phyloP scores from a whole-genome alignment of 2,888 invertebrate species.

The Pristionchus entomophagus region DNA sequence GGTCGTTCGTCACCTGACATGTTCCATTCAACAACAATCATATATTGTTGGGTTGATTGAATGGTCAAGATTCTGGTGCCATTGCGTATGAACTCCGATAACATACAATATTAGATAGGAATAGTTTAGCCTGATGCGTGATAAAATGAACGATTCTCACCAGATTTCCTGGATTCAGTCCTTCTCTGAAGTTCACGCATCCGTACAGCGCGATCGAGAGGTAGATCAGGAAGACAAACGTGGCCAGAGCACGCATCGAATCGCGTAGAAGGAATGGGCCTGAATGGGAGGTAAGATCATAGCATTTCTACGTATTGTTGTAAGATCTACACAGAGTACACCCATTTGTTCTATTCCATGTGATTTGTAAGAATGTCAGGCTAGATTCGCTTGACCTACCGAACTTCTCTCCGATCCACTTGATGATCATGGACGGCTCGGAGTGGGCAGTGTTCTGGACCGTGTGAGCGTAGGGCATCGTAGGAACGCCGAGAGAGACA shows the following conservation, averaged over 20 bases:
- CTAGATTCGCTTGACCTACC: constrained; percentile 23
- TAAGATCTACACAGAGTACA: too few species aligned
- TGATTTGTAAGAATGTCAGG: too few species aligned
- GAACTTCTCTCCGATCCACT: constrained; percentile 44
- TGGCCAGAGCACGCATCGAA: constrained; percentile 57
- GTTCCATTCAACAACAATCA: too few species aligned
- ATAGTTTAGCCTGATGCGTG: too few species aligned
- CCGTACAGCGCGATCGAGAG: constrained; percentile 60
- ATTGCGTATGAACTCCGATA: too few species aligned
- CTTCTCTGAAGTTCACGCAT: constrained; percentile 79
- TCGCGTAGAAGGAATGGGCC: constrained; percentile 70
- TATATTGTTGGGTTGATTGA: too few species aligned
- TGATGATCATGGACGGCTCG: constrained; percentile 36
- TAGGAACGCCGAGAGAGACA: background rate
- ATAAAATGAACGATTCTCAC: constrained; percentile 50
- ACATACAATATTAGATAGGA: too few species aligned
- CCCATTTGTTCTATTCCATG: too few species aligned
- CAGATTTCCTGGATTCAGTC: constrained; percentile 73
- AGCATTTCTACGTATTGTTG: background rate
- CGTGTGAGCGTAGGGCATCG: background rate
- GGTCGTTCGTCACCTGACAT: constrained; percentile 66
- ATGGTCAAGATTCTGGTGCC: too few species aligned
- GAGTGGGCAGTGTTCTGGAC: constrained; percentile 6
- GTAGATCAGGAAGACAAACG: constrained; percentile 63
- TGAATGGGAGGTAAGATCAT: too few species aligned